Percentiles rank a stretch among this genome's conserved stretches.
Conservation (phyloP, 2,797 vertebrate genomes). For the Mareca strepera region DNA sequence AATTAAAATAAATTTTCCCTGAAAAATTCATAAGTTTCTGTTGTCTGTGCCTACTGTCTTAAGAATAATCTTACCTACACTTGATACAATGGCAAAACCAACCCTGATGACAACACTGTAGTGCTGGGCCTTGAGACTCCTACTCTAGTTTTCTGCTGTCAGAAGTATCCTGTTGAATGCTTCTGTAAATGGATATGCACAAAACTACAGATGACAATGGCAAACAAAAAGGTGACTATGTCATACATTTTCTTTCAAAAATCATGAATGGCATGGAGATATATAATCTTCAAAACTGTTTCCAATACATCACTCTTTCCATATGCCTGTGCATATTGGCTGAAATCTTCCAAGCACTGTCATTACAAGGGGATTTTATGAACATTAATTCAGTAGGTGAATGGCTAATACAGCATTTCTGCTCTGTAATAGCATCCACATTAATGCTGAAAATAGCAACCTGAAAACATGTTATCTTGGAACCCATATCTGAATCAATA, state of each 20-base stretch:
- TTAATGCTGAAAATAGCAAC: slow-evolving; percentile 59
- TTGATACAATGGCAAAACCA: background rate
- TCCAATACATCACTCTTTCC: background rate
- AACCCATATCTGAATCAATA: slow-evolving; percentile 3
- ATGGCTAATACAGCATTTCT: background rate
- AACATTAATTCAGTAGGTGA: background rate
- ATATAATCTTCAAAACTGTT: background rate
- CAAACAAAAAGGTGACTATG: background rate
- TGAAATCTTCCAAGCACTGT: background rate
- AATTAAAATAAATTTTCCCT: background rate
- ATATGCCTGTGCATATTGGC: background rate
- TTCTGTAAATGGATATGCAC: background rate
- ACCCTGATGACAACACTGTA: background rate
- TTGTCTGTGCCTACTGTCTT: background rate
- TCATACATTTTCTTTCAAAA: background rate
- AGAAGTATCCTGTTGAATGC: background rate
- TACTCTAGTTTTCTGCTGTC: background rate
- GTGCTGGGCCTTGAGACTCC: background rate
- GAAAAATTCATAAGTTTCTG: background rate
- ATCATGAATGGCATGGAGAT: background rate
- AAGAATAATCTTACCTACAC: background rate
- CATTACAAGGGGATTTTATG: background rate
- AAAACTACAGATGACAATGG: background rate
- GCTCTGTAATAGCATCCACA: background rate
- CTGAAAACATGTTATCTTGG: slow-evolving; percentile 33